Evolutionary conservation across 2,888 invertebrate genomes (phyloP).

Genomic region (Caenorhabditis sp.): DNA sequence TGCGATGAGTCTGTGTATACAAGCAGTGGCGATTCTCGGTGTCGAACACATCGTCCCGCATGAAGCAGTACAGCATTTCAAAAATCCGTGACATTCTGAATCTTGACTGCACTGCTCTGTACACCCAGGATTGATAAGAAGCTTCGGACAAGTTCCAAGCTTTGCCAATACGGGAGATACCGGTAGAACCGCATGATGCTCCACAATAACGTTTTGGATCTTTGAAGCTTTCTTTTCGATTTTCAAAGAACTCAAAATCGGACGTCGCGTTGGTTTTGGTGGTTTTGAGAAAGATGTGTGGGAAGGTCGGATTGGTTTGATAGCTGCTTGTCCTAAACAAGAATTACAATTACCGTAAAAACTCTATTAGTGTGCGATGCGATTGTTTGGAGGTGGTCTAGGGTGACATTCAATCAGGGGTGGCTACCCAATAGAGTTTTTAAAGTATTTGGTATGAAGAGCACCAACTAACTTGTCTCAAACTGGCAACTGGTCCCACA

Average conservation of each 20-base stretch:
- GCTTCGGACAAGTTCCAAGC: slow-evolving; percentile 67
- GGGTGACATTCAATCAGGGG: too few relatives aligned
- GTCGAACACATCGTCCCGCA: slow-evolving; percentile 72
- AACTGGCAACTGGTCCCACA: slow-evolving; percentile 77
- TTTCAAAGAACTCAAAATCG: slow-evolving; percentile 56
- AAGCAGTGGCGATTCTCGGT: slow-evolving; percentile 72
- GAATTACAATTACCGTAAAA: too few relatives aligned
- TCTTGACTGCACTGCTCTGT: slow-evolving; percentile 73
- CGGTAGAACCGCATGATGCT: slow-evolving; percentile 32
- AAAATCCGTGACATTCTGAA: slow-evolving; percentile 75
- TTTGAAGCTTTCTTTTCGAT: slow-evolving; percentile 59
- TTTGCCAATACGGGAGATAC: slow-evolving; percentile 48
- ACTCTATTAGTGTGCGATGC: too few relatives aligned
- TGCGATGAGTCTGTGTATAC: slow-evolving; percentile 76
- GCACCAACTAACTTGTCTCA: slow-evolving; percentile 46
- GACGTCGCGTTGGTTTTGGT: slow-evolving; percentile 27
- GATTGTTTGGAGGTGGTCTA: too few relatives aligned
- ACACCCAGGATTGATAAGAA: slow-evolving; percentile 68
- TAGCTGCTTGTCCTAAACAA: slow-evolving; percentile 36
- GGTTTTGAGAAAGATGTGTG: slow-evolving; percentile 19
- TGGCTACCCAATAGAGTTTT: too few relatives aligned
- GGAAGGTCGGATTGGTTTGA: slow-evolving; percentile 43
- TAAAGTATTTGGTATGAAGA: not conserved
- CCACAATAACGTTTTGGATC: slow-evolving; percentile 43
- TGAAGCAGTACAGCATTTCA: slow-evolving; percentile 81